Evolutionary conservation across 2,888 invertebrate genomes (phyloP).

Genomic region (Busseola fusca): DNA sequence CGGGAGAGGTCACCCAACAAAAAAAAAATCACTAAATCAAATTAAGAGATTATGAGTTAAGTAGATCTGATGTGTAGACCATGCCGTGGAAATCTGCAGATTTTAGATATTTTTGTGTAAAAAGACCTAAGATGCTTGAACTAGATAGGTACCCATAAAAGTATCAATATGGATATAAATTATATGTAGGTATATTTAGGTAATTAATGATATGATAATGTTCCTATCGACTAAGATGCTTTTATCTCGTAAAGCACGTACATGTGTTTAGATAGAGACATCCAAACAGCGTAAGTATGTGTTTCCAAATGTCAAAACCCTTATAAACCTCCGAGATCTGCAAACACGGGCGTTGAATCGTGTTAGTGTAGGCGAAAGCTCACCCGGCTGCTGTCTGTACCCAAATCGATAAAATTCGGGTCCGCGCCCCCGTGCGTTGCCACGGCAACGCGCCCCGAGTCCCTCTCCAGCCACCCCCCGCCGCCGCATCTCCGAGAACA

Average conservation of each 20-base stretch:
- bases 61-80: not conserved
- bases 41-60: too few species aligned
- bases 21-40: not conserved
- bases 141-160: not conserved
- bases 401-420: constrained; percentile 89
- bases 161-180: not conserved
- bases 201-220: not conserved
- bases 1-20: too few species aligned
- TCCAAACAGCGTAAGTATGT: constrained; percentile 70
- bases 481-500: constrained; percentile 83
- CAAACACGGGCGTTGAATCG: constrained; percentile 87
- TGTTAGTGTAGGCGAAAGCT: constrained; percentile 85
- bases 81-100: too few species aligned
- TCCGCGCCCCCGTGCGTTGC: constrained; percentile 86
- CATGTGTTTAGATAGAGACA: constrained; percentile 66
- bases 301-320: constrained; percentile 84
- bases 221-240: constrained; percentile 9
- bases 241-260: constrained; percentile 60
- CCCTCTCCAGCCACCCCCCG: constrained; percentile 70
- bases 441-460: constrained; percentile 80
- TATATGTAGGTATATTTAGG: not conserved
- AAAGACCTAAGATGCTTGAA: not conserved
- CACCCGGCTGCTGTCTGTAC: constrained; percentile 87
- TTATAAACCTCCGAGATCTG: constrained; percentile 85
- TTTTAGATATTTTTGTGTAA: not conserved